A percentile compares a stretch with the other conserved stretches of the same genome.
phyloP scores from a whole-genome alignment of 2,113 vertebrate genomes.

The Procavia capensis region DNA sequence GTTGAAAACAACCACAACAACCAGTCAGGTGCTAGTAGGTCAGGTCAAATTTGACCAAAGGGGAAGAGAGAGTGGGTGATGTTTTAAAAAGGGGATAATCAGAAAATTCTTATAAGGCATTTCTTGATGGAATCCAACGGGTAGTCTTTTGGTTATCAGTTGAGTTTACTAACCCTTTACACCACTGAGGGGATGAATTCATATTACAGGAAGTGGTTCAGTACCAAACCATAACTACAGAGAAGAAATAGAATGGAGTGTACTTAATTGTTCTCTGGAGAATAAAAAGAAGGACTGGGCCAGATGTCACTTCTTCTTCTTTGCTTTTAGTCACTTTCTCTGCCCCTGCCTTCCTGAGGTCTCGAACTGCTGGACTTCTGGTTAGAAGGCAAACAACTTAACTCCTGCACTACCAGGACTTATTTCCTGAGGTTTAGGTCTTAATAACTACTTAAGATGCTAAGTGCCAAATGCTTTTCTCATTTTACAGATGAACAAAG shows the following conservation, averaged over 20 bases:
- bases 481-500: neutral
- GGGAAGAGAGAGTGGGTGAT: too few species aligned
- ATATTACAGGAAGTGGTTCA: fast-evolving
- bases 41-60: neutral
- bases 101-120: neutral
- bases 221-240: neutral
- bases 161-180: neutral
- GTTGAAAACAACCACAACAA: neutral
- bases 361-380: too few species aligned
- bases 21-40: neutral
- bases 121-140: neutral
- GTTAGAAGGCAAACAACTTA: too few species aligned
- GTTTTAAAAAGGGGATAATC: neutral
- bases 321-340: neutral
- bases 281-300: neutral
- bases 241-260: neutral
- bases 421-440: neutral
- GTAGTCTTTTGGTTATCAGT: neutral
- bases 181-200: neutral
- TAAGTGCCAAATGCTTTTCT: neutral
- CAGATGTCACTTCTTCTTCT: neutral
- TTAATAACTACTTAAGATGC: neutral
- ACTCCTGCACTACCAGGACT: too few species aligned
- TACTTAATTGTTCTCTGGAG: neutral
- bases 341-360: neutral